phyloP scores from a whole-genome alignment of 2,113 vertebrate species.

The Drymodes brunneopygia region DNA sequence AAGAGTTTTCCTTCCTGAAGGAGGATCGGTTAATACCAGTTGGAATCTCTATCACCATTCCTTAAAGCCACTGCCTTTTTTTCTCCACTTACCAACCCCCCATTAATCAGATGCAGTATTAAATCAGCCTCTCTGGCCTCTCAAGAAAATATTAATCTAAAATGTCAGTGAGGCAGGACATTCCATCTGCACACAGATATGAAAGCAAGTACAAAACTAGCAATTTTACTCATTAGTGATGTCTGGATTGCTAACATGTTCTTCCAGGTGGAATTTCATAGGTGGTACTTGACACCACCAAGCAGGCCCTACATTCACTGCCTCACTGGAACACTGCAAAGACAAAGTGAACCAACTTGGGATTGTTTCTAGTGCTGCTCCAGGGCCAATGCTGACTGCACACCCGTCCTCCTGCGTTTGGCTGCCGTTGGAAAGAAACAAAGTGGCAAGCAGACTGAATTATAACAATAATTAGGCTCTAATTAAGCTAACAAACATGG shows the following conservation, averaged over 20 bases:
- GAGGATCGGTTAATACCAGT: not conserved
- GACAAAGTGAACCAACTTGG: not conserved
- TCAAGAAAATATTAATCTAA: not conserved
- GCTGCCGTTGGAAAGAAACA: not conserved
- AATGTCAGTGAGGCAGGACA: not conserved
- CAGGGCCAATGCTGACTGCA: not conserved
- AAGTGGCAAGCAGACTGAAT: not conserved
- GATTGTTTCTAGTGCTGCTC: not conserved
- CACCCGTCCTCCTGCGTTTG: rapidly evolving
- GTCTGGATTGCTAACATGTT: not conserved
- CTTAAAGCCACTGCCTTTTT: not conserved
- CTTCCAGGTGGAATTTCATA: not conserved
- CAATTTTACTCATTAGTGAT: not conserved
- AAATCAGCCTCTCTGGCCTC: not conserved
- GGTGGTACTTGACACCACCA: not conserved
- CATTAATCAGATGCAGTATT: not conserved
- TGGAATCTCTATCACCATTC: not conserved
- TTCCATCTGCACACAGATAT: not conserved
- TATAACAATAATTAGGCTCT: not conserved
- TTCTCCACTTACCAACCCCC: not conserved
- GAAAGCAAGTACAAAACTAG: not conserved
- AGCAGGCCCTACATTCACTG: not conserved
- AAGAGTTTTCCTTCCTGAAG: not conserved
- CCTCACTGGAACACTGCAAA: not conserved
- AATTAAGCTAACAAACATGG: rapidly evolving